Conservation (phyloP, 2,113 vertebrate genomes). For the Tapirus terrestris region DNA sequence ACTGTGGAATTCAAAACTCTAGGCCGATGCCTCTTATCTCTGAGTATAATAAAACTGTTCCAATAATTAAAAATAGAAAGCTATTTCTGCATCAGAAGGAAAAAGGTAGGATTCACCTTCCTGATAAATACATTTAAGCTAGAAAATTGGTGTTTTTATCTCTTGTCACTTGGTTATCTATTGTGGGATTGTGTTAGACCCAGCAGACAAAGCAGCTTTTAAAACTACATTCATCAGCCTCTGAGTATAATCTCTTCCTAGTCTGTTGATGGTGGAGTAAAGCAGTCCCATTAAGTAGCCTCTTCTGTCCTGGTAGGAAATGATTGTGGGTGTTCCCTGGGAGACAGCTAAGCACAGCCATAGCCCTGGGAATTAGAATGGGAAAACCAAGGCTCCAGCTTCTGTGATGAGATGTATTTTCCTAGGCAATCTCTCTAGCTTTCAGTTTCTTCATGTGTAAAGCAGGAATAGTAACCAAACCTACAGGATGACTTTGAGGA, state of each 20-base stretch:
- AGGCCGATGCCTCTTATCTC: neutral
- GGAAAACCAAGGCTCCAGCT: neutral
- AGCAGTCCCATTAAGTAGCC: neutral
- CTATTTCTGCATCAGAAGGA: neutral
- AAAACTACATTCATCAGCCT: neutral
- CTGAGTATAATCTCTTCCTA: neutral
- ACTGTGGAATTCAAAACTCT: neutral
- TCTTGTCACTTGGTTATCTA: neutral
- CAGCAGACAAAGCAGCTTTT: neutral
- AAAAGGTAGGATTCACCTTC: neutral
- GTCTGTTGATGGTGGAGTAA: neutral
- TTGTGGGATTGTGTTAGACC: neutral
- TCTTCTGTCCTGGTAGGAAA: constrained; percentile 3
- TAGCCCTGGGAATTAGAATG: neutral
- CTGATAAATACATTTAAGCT: neutral
- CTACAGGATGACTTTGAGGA: neutral
- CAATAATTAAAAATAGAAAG: neutral
- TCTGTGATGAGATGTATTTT: neutral
- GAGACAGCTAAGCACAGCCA: neutral
- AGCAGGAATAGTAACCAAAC: neutral
- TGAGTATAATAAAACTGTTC: neutral
- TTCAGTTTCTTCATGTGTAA: neutral
- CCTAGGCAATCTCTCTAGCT: neutral
- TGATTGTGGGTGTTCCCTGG: neutral
- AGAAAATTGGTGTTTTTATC: neutral